Percentiles rank a stretch among this genome's conserved stretches.
phyloP scores from a whole-genome alignment of 2,797 vertebrate species.

The Loris lydekkerianus region DNA sequence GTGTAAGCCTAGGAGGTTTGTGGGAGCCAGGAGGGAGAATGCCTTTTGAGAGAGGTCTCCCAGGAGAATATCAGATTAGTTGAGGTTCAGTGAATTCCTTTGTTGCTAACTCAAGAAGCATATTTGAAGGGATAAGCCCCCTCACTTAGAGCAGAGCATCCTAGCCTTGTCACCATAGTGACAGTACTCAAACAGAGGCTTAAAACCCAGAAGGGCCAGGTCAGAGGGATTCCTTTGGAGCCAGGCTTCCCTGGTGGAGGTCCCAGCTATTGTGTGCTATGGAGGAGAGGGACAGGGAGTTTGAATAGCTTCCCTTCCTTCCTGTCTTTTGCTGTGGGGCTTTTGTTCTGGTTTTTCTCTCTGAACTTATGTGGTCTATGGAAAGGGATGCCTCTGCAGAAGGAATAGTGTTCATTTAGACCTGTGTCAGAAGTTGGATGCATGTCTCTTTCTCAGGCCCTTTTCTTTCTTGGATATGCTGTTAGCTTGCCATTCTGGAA shows the following conservation, averaged over 20 bases:
- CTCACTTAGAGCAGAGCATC: conserved; percentile 87
- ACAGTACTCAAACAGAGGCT: conserved; percentile 84
- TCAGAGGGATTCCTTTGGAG: conserved; percentile 73
- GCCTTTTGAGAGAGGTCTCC: conserved; percentile 78
- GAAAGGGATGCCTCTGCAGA: conserved; percentile 38
- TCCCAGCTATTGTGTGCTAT: conserved; percentile 62
- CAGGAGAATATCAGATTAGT: conserved; percentile 88
- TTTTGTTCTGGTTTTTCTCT: conserved; percentile 66
- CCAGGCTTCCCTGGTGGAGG: conserved; percentile 52
- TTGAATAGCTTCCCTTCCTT: conserved; percentile 73
- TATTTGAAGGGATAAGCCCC: conserved; percentile 87
- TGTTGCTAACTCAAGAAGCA: conserved; percentile 86
- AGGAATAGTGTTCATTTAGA: conserved; percentile 57
- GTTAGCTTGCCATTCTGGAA: conserved; percentile 32
- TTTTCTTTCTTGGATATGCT: background rate
- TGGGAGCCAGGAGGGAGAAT: conserved; percentile 69
- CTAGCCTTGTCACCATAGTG: conserved; percentile 87
- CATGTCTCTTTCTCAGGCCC: background rate
- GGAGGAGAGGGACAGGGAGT: conserved; percentile 3
- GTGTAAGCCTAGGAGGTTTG: conserved; percentile 59
- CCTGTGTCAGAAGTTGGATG: conserved; percentile 31
- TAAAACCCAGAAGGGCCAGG: conserved; percentile 80
- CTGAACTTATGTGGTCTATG: conserved; percentile 45
- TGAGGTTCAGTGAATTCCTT: conserved; percentile 89
- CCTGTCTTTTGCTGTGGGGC: conserved; percentile 40